These are phyloP conservation scores for Rynchops niger DNA, from an alignment of 2,113 vertebrate species.

Conservation along the genomic window DNA sequence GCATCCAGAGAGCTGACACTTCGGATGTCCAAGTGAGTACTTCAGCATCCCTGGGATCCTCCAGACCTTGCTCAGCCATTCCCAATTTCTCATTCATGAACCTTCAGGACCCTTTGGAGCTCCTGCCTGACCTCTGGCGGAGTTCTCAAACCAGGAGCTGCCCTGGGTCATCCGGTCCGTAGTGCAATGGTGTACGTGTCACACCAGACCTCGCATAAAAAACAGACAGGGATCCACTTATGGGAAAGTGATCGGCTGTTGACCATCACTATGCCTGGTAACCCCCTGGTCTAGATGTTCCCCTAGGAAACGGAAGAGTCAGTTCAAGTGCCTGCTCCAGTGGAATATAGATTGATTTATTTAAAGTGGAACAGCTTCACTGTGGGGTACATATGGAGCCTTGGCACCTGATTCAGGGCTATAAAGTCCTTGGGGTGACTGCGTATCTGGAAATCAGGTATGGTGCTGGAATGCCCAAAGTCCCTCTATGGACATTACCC, in stretches of 20 bases:
- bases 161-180: neutral
- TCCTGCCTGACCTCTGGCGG: neutral
- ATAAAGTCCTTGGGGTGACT: neutral
- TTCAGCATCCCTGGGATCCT: neutral
- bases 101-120: neutral
- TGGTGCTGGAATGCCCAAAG: neutral
- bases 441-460: neutral
- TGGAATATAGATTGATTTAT: neutral
- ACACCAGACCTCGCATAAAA: neutral
- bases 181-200: rapidly evolving
- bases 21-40: neutral
- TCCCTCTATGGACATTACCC: neutral
- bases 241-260: neutral
- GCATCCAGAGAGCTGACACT: neutral
- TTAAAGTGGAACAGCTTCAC: neutral
- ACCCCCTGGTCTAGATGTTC: neutral
- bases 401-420: neutral
- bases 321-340: neutral
- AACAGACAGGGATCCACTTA: neutral
- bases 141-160: neutral
- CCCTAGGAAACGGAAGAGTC: neutral
- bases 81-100: neutral
- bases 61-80: neutral
- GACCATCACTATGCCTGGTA: neutral
- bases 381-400: neutral